Percentiles rank a stretch among this genome's conserved stretches.
Conservation (phyloP, 1,140 invertebrate species). For the Amphibalanus amphitrite region DNA sequence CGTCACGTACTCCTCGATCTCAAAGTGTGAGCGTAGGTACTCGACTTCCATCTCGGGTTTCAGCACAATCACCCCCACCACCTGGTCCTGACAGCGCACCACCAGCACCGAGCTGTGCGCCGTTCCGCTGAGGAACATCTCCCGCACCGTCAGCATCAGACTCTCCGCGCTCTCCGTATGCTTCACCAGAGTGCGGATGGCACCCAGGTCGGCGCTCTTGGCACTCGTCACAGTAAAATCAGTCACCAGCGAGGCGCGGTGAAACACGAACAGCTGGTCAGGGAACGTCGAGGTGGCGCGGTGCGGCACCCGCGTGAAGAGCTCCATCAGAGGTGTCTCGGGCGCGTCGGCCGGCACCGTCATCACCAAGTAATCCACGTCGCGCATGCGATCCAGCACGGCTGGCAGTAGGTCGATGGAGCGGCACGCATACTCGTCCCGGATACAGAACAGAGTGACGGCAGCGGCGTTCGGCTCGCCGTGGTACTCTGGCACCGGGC, state of each 20-base stretch:
- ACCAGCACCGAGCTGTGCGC: background rate
- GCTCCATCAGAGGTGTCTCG: background rate
- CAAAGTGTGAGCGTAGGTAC: background rate
- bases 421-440: background rate
- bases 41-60: background rate
- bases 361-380: background rate
- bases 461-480: background rate
- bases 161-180: background rate
- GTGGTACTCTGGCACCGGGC: background rate
- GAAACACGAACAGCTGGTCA: background rate
- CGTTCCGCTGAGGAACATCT: background rate
- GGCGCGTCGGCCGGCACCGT: background rate
- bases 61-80: background rate
- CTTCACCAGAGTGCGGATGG: background rate
- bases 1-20: conserved; percentile 1
- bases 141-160: background rate
- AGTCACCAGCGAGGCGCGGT: background rate
- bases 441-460: background rate
- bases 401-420: background rate
- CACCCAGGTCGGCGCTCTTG: background rate
- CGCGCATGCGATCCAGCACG: background rate
- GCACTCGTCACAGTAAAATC: background rate
- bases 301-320: conserved; percentile 3
- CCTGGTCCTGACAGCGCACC: background rate
- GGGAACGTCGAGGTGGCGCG: background rate